phyloP scores from a whole-genome alignment of 2,113 vertebrate species.

The Amazona vittata region DNA sequence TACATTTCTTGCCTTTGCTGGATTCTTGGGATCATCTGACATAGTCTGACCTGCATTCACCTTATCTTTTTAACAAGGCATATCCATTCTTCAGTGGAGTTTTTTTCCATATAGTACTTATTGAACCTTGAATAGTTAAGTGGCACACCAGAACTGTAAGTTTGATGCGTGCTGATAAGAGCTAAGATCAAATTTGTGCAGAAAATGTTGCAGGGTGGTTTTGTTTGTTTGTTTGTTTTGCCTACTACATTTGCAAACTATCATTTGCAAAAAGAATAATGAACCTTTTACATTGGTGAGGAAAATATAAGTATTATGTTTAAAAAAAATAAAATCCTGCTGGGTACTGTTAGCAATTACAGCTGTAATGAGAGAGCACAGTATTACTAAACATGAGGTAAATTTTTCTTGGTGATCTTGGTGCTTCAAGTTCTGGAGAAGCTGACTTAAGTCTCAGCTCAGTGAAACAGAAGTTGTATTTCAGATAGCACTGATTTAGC shows the following conservation, averaged over 20 bases:
- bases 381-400: neutral
- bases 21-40: conserved; percentile 16
- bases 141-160: conserved; percentile 12
- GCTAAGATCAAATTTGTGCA: neutral
- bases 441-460: neutral
- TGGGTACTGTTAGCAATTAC: neutral
- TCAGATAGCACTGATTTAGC: neutral
- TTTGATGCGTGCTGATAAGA: neutral
- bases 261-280: neutral
- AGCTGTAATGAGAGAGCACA: accelerated
- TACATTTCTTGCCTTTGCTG: neutral
- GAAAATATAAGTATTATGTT: neutral
- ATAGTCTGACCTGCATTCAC: neutral
- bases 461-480: neutral
- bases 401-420: neutral
- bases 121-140: neutral
- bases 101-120: accelerated
- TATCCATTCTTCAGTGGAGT: neutral
- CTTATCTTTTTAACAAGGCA: neutral
- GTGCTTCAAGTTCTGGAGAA: neutral
- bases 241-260: neutral
- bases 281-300: neutral
- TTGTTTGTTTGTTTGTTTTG: neutral
- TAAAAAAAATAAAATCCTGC: neutral
- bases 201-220: neutral